These are phyloP conservation scores for Rissa tridactyla DNA, from an alignment of 2,113 vertebrate genomes.

Conservation along the genomic window DNA sequence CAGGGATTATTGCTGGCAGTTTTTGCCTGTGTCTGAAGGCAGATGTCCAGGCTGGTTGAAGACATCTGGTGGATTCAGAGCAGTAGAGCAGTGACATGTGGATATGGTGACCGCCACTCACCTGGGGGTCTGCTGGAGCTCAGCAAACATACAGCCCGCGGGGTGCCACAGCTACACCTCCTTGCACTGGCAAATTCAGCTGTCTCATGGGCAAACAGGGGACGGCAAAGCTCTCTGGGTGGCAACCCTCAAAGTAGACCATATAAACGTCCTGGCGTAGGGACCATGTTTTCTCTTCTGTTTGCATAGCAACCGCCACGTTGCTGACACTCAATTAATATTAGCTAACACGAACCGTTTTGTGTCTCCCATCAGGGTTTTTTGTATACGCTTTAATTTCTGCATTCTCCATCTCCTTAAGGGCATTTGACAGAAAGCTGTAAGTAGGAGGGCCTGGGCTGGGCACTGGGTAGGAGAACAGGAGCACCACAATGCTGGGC, in stretches of 20 bases:
- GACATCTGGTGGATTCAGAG: not conserved
- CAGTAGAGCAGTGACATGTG: fast-evolving
- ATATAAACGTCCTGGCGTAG: fast-evolving
- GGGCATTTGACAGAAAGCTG: not conserved
- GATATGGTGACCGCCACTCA: not conserved
- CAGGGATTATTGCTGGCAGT: not conserved
- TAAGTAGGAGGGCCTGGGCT: not conserved
- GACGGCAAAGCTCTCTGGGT: not conserved
- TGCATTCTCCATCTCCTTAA: not conserved
- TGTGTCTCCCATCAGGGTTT: not conserved
- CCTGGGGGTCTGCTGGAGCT: not conserved
- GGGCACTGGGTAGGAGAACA: not conserved
- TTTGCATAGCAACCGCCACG: not conserved
- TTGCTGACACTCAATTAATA: not conserved
- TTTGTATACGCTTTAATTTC: not conserved
- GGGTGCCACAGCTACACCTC: not conserved
- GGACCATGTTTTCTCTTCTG: not conserved
- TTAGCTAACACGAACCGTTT: not conserved
- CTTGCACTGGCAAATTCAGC: not conserved
- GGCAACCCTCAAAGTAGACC: not conserved
- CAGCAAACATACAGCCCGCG: not conserved
- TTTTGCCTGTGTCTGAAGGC: not conserved
- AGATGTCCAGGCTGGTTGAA: not conserved
- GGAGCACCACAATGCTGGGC: not conserved
- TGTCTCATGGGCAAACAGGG: not conserved